Evolutionary conservation across 2,888 invertebrate species (phyloP).

Genomic region (Agrilus cyanescens): DNA sequence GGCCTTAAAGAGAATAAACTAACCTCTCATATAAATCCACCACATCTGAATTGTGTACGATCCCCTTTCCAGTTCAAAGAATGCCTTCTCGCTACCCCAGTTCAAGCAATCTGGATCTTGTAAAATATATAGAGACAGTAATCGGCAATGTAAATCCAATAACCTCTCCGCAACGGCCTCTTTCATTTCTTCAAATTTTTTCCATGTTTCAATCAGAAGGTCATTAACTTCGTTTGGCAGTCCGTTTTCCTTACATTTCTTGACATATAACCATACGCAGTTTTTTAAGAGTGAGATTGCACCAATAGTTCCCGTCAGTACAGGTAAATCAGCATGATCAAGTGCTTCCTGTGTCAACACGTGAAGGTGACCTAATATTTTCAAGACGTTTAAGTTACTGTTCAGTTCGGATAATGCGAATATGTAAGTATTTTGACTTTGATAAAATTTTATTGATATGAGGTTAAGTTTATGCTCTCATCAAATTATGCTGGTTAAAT

Average conservation of each 20-base stretch:
- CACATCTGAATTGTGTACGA: constrained; percentile 78
- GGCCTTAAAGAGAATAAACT: too few species aligned
- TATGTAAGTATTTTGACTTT: constrained; percentile 1
- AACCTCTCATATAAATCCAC: constrained; percentile 77
- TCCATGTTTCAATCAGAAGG: constrained; percentile 45
- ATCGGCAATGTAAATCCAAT: constrained; percentile 66
- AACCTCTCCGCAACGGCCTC: constrained; percentile 75
- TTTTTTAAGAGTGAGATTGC: constrained; percentile 70
- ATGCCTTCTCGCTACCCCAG: constrained; percentile 53
- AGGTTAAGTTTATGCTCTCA: too few species aligned
- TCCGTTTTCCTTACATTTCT: constrained; percentile 34
- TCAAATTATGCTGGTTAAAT: too few species aligned
- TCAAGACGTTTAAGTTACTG: not conserved
- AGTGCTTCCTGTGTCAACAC: constrained; percentile 69
- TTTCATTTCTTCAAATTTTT: constrained; percentile 69
- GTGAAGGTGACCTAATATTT: constrained; percentile 57
- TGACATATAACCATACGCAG: constrained; percentile 64
- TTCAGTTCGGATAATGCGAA: not conserved
- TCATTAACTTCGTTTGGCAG: constrained; percentile 15
- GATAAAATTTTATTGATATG: too few species aligned
- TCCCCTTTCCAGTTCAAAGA: constrained; percentile 62
- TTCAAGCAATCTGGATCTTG: constrained; percentile 72
- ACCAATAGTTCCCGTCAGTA: constrained; percentile 68
- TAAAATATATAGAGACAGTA: constrained; percentile 65
- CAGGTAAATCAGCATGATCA: constrained; percentile 73